Conservation (phyloP, 2,797 vertebrate genomes). For the Sphenopsis melanotis region DNA sequence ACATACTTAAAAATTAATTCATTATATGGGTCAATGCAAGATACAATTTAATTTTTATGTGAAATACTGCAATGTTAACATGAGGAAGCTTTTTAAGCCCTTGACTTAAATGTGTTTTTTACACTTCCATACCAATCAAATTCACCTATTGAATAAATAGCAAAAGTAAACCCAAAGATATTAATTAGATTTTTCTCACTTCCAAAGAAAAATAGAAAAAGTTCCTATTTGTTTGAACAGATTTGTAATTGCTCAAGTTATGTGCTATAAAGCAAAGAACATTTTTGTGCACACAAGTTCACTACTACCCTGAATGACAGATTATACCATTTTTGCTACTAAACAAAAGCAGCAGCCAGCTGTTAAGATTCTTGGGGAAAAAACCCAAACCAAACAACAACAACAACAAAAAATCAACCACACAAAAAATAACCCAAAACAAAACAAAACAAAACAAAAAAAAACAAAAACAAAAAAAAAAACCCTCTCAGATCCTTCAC, state of each 20-base stretch:
- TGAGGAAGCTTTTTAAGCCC: not conserved
- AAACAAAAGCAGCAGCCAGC: not conserved
- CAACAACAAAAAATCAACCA: not conserved
- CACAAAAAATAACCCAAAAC: not conserved
- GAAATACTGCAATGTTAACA: not conserved
- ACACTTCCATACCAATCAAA: not conserved
- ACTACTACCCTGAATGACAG: not conserved
- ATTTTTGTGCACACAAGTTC: not conserved
- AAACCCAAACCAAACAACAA: not conserved
- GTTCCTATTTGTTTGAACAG: not conserved
- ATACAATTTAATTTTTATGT: not conserved
- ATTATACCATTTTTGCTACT: not conserved
- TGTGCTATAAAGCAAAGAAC: not conserved
- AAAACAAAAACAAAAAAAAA: not conserved
- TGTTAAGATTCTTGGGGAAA: not conserved
- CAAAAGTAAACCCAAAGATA: not conserved
- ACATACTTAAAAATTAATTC: not conserved
- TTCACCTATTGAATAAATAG: not conserved
- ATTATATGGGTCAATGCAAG: not conserved
- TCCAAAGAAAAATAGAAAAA: not conserved
- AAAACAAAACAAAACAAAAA: not conserved
- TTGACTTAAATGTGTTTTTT: not conserved
- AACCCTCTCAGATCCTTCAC: not conserved
- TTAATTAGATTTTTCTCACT: not conserved
- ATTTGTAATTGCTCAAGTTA: not conserved